These are phyloP conservation scores for Hypocryptadius cinnamomeus DNA, from an alignment of 2,113 vertebrate genomes.

Conservation along the genomic window DNA sequence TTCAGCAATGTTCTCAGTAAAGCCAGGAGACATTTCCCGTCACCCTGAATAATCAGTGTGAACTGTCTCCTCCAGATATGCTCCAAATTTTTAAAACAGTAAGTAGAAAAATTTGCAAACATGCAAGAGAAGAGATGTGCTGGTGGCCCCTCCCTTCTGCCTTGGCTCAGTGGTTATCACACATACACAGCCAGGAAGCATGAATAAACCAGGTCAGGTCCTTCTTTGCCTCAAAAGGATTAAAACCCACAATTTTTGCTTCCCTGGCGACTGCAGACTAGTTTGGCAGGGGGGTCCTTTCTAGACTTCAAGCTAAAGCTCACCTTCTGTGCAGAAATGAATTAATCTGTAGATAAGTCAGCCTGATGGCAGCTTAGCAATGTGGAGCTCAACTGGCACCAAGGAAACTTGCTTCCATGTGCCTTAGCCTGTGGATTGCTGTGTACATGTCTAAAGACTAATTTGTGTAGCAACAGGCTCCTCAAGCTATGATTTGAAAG, in stretches of 20 bases:
- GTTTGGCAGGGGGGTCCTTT: background rate
- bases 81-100: background rate
- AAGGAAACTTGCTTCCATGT: background rate
- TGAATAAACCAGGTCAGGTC: background rate
- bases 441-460: background rate
- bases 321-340: background rate
- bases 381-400: background rate
- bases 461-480: background rate
- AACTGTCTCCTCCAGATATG: background rate
- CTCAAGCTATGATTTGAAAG: background rate
- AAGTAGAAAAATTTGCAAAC: background rate
- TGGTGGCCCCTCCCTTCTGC: background rate
- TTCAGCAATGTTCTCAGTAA: background rate
- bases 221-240: conserved; percentile 6
- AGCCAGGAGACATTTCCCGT: background rate
- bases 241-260: background rate
- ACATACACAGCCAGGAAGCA: background rate
- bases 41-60: background rate
- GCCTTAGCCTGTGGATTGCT: background rate
- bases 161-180: background rate
- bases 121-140: background rate
- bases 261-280: background rate
- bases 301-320: background rate
- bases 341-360: background rate
- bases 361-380: background rate